Evolutionary conservation across 1,140 invertebrate genomes (phyloP).

Genomic region (Drosophila pruinosa): DNA sequence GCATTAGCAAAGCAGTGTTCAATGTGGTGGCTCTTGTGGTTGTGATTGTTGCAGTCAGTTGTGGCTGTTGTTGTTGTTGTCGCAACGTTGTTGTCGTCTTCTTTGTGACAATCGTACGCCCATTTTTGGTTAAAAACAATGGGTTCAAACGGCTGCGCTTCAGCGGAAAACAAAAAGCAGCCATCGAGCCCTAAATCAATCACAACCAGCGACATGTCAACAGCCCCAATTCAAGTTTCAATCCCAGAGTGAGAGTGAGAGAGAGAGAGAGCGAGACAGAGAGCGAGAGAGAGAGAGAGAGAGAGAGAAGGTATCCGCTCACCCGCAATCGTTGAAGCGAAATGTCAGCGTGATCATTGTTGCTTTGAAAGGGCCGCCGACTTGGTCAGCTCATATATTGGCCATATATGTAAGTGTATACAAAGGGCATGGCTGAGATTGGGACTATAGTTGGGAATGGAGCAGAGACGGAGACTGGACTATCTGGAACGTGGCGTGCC

Average conservation of each 20-base stretch:
- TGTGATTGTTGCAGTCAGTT: constrained; percentile 1
- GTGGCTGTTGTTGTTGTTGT: constrained; percentile 16
- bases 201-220: constrained; percentile 71
- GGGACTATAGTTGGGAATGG: neutral
- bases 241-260: neutral
- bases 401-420: constrained; percentile 42
- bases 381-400: constrained; percentile 52
- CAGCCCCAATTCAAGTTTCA: constrained; percentile 22
- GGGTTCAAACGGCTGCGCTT: constrained; percentile 77
- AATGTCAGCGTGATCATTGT: constrained; percentile 77
- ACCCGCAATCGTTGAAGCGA: constrained; percentile 20
- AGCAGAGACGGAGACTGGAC: neutral
- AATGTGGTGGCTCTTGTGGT: constrained; percentile 1
- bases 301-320: neutral
- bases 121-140: constrained; percentile 77
- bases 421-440: neutral
- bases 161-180: constrained; percentile 74
- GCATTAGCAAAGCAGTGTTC: neutral
- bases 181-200: constrained; percentile 74
- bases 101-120: constrained; percentile 52
- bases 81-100: constrained; percentile 23
- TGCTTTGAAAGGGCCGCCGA: constrained; percentile 74
- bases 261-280: neutral
- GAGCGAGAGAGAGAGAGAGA: constrained; percentile 6
- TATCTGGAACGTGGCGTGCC: constrained; percentile 58